Base-by-base conservation (phyloP, 2,797 vertebrate species). In the Odontamblyopus rebecca region DNA sequence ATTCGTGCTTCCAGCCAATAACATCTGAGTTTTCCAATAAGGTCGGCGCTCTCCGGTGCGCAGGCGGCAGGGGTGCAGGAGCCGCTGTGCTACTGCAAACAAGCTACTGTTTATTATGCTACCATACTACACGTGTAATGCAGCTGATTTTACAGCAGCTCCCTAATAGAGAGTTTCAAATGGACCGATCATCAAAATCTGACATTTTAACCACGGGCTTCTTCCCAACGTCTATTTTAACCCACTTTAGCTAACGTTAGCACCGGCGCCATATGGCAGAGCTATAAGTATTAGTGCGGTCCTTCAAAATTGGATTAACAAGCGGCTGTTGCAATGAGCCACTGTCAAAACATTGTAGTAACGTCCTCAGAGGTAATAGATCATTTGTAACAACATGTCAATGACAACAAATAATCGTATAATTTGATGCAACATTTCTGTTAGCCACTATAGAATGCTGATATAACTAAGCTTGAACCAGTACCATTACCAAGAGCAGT, bases 301-400 rank as follows among this genome's bases (percentile, higher is more conserved):
- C 81, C 59, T 23, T 75, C 72, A 6, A 69, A 88, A 89, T 79
- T 86, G 87, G 93, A 94, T 93, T 93, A 93, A 65, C 77, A 5
- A 51, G 9, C 82, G 80, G 80, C 89, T 91, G 85, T 81, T 75
- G 69, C 70, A 60, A 61, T 59, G 9, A 64, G 44, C 67, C 67
- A 54, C 75, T 75, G 78, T 88, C 83, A 89, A 80, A 89, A 91
- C 86, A 89, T 51, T 75, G 84, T 85, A 83, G 85, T 89, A 78
- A 66, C 44, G 30, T 32, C 35, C 19, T 32, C 23, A 16, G 15
- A 30, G 27, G 27, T 30, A 60, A 30, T 7, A 30, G 57, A 18
- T 15, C 5, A 18, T 60, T 18, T 60, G 30, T 60, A 23, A 13
- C 54, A 26, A 27, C 26, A 29, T 38, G 8, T 7, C 35, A 5